These are phyloP conservation scores for Mythimna impura DNA, from an alignment of 2,888 invertebrate species.

Conservation along the genomic window DNA sequence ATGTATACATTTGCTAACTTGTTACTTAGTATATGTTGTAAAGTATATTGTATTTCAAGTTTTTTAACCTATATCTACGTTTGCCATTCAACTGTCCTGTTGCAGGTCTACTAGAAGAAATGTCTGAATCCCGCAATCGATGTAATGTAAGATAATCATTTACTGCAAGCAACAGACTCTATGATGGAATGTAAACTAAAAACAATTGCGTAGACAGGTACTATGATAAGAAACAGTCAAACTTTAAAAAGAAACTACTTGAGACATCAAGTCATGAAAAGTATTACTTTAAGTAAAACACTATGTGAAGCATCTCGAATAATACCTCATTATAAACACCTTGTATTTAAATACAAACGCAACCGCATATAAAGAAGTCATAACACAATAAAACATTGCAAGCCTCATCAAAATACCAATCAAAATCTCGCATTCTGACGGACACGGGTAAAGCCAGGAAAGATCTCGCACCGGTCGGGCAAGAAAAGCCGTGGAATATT, in stretches of 20 bases:
- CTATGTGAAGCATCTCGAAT: not conserved
- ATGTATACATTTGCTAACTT: too few relatives aligned
- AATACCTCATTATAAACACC: constrained; percentile 3
- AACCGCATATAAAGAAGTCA: constrained; percentile 54
- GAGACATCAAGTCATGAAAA: not conserved
- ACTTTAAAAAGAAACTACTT: too few relatives aligned
- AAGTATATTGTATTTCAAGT: too few relatives aligned
- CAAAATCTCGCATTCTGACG: constrained; percentile 78
- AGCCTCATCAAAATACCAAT: constrained; percentile 84
- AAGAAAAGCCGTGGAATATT: constrained; percentile 90
- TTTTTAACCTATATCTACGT: too few relatives aligned
- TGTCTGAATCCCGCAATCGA: too few relatives aligned
- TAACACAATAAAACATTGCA: constrained; percentile 69
- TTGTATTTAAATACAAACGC: constrained; percentile 3
- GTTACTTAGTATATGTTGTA: too few relatives aligned
- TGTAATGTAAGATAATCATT: not conserved
- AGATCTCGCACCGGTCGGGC: constrained; percentile 70
- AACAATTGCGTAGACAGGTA: not conserved
- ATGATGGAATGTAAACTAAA: not conserved
- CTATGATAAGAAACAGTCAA: too few relatives aligned
- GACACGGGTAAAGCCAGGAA: constrained; percentile 76
- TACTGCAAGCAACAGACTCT: not conserved
- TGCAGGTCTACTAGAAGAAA: too few relatives aligned
- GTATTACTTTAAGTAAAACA: not conserved
- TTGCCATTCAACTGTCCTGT: too few relatives aligned